Evolutionary conservation across 2,888 invertebrate species (phyloP).

Genomic region (Heteromurus nitidus): DNA sequence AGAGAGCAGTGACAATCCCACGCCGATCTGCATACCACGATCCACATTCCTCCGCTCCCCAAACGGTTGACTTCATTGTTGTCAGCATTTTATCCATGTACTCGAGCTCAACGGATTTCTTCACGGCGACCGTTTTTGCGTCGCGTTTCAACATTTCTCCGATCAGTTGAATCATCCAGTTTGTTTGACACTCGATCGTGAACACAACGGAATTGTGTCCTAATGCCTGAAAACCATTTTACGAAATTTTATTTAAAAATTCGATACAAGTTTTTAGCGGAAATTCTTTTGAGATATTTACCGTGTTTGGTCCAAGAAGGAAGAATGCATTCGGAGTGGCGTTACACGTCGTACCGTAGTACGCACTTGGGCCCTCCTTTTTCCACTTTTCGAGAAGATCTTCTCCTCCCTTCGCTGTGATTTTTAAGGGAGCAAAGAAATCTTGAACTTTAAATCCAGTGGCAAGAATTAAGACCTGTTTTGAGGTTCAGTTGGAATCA

Average conservation of each 20-base stretch:
- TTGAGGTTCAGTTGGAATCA: no score
- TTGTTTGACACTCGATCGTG: constrained; percentile 56
- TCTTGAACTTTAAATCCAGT: constrained; percentile 68
- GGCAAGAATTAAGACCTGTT: constrained; percentile 64
- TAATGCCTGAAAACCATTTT: constrained; percentile 25
- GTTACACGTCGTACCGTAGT: constrained; percentile 40
- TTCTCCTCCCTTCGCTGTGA: constrained; percentile 32
- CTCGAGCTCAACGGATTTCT: constrained; percentile 36
- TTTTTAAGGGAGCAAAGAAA: constrained; percentile 61
- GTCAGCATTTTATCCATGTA: constrained; percentile 35
- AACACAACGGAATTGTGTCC: constrained; percentile 56
- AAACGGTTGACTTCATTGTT: constrained; percentile 45
- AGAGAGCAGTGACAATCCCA: constrained; percentile 54
- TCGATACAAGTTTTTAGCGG: not conserved
- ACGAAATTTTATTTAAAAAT: not conserved
- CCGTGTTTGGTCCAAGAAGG: constrained; percentile 64
- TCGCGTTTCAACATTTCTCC: constrained; percentile 41
- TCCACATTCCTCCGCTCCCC: constrained; percentile 47
- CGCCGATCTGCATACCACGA: constrained; percentile 55
- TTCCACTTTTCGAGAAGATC: constrained; percentile 58
- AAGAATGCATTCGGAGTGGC: constrained; percentile 62
- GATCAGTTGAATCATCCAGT: constrained; percentile 46
- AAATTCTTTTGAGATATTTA: constrained; percentile 5
- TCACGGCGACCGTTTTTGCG: constrained; percentile 22
- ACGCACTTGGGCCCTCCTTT: constrained; percentile 47